Base-by-base conservation (phyloP, 2,113 vertebrate species). In the Eulemur macaco region DNA sequence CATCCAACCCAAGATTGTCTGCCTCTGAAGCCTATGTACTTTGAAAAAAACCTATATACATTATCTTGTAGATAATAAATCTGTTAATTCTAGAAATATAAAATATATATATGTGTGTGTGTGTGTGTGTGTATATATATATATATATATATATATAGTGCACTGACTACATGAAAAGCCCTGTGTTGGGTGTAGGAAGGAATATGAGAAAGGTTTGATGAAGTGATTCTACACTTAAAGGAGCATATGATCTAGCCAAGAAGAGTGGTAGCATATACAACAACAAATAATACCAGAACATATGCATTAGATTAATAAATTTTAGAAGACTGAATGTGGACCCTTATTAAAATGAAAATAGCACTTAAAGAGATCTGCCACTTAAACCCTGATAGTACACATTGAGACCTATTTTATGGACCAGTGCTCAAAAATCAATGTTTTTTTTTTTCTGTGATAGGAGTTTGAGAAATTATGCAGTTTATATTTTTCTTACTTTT, bases 271-370 rank as follows among this genome's bases (percentile, higher is more conserved):
- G 6, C 14, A 54, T 31, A 39, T 5, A 54, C 12, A 83, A 34
- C 13, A 63, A 86, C n/a, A 71, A 50, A 83, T 63, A 73, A 91
- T 52, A 34, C 25, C 29, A 91, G 20, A 84, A 81, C 71, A 27
- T 39, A 68, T 84, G 29, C 11, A 66, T 77, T 50, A 74, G 31
- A 52, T 31, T 58, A 73, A 89, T 18, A 45, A 82, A 82, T 77
- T 94, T 89, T 64, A 77, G 25, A 12, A 86, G 63, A 77, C 20
- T 58, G 13, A 77, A 86, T 81, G 86, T 37, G 14, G 10, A 4
- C 91, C 52, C 23, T 87, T 63, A 63, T 82, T 92, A 93, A 92
- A 95, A 97, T 91, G 13, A 18, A 93, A 78, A 58, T 82, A 78
- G 42, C 14, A 80, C 4, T 87, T 66, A 73, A 69, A 78, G 39